phyloP scores from a whole-genome alignment of 2,888 invertebrate genomes.

The Blastobasis lacticolella region DNA sequence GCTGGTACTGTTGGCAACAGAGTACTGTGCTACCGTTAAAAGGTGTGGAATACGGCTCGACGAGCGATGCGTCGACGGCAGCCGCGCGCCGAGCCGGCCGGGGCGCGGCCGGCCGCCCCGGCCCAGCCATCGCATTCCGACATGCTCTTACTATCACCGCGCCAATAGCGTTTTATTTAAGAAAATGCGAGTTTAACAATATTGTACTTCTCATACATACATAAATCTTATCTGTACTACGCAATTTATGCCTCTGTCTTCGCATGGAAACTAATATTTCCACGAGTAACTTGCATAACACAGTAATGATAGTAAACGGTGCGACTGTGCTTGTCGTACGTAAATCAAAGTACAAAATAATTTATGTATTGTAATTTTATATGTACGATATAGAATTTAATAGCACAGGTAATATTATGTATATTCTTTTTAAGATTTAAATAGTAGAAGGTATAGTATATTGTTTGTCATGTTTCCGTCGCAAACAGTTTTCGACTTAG shows the following conservation, averaged over 20 bases:
- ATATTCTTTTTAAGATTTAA: slow-evolving; percentile 65
- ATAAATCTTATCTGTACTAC: too few relatives aligned
- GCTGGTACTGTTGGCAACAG: too few relatives aligned
- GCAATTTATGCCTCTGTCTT: not conserved
- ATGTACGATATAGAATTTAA: slow-evolving; percentile 64
- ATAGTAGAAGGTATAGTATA: slow-evolving; percentile 48
- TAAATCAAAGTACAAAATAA: slow-evolving; percentile 73
- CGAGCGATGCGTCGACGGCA: not conserved
- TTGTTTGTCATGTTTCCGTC: slow-evolving; percentile 71
- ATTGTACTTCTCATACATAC: slow-evolving; percentile 67
- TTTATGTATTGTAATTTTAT: slow-evolving; percentile 71
- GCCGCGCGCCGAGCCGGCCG: too few relatives aligned
- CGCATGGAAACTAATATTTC: slow-evolving; percentile 11
- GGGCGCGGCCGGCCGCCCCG: too few relatives aligned
- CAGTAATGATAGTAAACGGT: slow-evolving; percentile 54
- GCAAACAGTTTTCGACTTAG: slow-evolving; percentile 67
- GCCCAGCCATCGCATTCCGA: not conserved
- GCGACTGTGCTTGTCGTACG: slow-evolving; percentile 57
- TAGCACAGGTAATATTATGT: slow-evolving; percentile 60
- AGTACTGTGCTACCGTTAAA: slow-evolving; percentile 19
- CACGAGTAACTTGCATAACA: slow-evolving; percentile 35
- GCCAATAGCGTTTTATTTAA: not conserved
- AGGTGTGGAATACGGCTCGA: slow-evolving; percentile 13
- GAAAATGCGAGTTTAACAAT: slow-evolving; percentile 38
- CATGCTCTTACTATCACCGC: not conserved